Base-by-base conservation (phyloP, 2,888 invertebrate genomes). In the Ditula angustiorana region DNA sequence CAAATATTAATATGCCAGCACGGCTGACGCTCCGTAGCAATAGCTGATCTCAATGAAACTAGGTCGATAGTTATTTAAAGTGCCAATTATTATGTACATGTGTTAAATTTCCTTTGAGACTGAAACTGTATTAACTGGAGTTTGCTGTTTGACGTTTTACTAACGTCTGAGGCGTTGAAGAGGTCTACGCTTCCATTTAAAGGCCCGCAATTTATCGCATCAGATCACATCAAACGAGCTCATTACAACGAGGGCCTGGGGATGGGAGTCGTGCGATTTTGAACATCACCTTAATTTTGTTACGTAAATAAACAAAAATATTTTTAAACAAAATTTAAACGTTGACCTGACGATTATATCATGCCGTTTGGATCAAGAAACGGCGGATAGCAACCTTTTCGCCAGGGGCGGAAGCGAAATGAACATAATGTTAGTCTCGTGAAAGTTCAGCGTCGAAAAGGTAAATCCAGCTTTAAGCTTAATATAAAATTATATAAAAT, bases 161-260 rank as follows among this genome's bases (percentile, higher is more conserved):
- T 55, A 52, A 65, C 52, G 50, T 59, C 61, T 59, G 53, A 69
- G 41, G 44, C 58, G 55, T 41, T 37, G 30, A 57, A 53, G 64
- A 59, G 66, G 52, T 56, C 53, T 61, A 66, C 68, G 66, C 67
- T 77, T 68, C 69, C 74, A 78, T 78, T 77, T 68, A 70, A 66
- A 66, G 76, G 76, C 71, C 67, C 74, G 75, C 79, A 86, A 85
- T 86, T 86, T 86, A 76, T 80, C 85, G 85, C 86, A 74, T 83
- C 83, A 81, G 74, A 74, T 78, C 77, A 85, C 84, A 80, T 85
- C 84, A 86, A 85, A 86, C 80, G 81, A 78, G 71, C 78, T 83
- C 80, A 83, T 84, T 83, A 81, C 73, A 55, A 30, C 65, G 67
- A 46, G 66, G 60, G 44, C 65, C 65, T 24, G 37, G 59, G 68